A percentile compares a stretch with the other conserved stretches of the same genome.
These are phyloP conservation scores for Salvelinus fontinalis DNA, from an alignment of 2,113 vertebrate genomes.

Conservation along the genomic window DNA sequence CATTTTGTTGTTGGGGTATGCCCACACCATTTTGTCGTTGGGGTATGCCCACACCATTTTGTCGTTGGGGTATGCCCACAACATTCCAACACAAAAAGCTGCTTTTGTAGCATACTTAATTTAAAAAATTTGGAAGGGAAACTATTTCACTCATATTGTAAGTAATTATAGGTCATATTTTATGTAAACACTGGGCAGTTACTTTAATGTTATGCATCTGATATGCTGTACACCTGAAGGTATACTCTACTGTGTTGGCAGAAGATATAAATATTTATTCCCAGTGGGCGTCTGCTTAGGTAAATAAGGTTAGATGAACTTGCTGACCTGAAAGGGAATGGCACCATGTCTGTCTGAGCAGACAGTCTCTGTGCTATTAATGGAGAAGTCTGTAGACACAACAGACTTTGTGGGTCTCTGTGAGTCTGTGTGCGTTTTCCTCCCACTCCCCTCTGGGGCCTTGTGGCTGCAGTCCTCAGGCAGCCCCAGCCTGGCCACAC, in stretches of 20 bases:
- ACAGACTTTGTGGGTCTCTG: not conserved
- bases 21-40: no score
- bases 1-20: no score
- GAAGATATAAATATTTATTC: not conserved
- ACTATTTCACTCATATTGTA: no score
- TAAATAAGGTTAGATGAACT: conserved; percentile 43
- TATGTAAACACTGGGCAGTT: no score
- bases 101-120: no score
- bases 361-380: conserved; percentile 39
- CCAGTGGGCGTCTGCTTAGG: conserved; percentile 33
- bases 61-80: no score
- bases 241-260: not conserved
- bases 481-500: conserved; percentile 21
- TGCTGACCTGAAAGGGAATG: conserved; percentile 24
- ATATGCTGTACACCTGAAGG: not conserved
- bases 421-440: not conserved
- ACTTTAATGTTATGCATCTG: not conserved
- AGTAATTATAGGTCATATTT: no score
- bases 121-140: no score
- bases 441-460: not conserved
- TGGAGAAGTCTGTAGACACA: conserved; percentile 41
- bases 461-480: conserved; percentile 16
- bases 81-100: no score
- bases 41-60: no score
- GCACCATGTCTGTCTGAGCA: conserved; percentile 24